Conservation (phyloP, 2,888 invertebrate genomes). For the Heliconius cydno region DNA sequence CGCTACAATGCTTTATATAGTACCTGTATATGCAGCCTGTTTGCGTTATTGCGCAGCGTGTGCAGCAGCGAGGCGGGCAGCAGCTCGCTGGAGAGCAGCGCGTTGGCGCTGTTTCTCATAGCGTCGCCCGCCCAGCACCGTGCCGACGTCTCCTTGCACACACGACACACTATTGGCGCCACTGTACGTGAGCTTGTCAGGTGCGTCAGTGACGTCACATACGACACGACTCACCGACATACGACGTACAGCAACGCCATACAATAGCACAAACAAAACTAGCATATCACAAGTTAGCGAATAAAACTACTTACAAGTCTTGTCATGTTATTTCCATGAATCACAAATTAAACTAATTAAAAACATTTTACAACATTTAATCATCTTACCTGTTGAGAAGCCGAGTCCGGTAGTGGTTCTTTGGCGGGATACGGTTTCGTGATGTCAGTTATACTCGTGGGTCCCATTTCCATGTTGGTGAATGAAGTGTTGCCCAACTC, state of each 20-base stretch:
- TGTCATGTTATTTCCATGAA: neutral
- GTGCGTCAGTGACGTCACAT: neutral
- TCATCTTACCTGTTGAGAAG: conserved; percentile 67
- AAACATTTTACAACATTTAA: neutral
- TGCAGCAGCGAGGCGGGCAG: conserved; percentile 80
- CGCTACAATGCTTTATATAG: conserved; percentile 13
- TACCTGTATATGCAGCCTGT: conserved; percentile 72
- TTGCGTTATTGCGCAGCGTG: conserved; percentile 65
- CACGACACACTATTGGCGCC: conserved; percentile 34
- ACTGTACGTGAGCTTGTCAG: neutral
- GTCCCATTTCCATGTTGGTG: conserved; percentile 83
- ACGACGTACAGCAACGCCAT: neutral
- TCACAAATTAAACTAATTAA: neutral
- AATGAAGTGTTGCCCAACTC: conserved; percentile 74
- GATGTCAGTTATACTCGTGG: conserved; percentile 79
- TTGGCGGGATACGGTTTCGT: conserved; percentile 81
- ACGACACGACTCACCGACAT: neutral
- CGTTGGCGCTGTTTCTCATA: conserved; percentile 90
- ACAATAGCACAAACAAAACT: conserved; percentile 29
- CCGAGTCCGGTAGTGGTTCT: conserved; percentile 72
- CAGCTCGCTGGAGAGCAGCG: conserved; percentile 88
- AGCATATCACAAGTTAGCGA: conserved; percentile 12
- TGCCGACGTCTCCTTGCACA: conserved; percentile 47
- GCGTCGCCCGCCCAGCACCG: conserved; percentile 79
- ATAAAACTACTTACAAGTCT: neutral